Conservation (phyloP, 2,888 invertebrate genomes). For the Cremastinae sp. region DNA sequence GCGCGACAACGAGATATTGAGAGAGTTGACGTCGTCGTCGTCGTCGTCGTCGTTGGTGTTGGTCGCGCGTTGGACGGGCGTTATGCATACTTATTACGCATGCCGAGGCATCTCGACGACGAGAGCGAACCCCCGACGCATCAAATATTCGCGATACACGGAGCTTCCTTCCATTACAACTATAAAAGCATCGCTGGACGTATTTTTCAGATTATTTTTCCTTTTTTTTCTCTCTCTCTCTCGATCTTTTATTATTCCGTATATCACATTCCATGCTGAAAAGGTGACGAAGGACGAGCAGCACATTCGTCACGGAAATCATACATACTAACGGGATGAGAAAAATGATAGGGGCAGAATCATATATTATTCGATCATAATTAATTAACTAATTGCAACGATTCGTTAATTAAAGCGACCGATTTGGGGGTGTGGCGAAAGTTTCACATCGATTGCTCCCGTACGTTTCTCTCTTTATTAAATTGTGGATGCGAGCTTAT, state of each 20-base stretch:
- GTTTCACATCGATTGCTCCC: constrained; percentile 19
- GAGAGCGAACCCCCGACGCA: constrained; percentile 53
- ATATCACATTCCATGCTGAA: constrained; percentile 14
- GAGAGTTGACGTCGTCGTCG: constrained; percentile 41
- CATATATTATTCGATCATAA: constrained; percentile 4
- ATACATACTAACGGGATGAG: background rate
- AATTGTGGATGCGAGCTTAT: constrained; percentile 28
- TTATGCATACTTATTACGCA: constrained; percentile 59
- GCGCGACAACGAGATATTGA: constrained; percentile 53
- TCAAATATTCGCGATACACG: constrained; percentile 59
- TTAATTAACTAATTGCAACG: constrained; percentile 15
- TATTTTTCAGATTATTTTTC: constrained; percentile 12
- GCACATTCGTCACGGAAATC: constrained; percentile 2
- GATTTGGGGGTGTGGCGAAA: constrained; percentile 21
- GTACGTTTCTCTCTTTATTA: constrained; percentile 23
- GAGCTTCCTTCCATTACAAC: constrained; percentile 5
- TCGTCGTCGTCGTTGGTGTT: constrained; percentile 37
- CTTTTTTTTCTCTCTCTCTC: background rate
- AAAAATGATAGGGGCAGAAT: too few species aligned
- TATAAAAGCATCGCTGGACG: constrained; percentile 32
- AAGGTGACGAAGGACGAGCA: background rate
- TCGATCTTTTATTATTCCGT: constrained; percentile 22
- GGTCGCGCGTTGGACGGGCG: constrained; percentile 57
- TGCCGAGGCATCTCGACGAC: constrained; percentile 51
- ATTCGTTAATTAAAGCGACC: constrained; percentile 32